Evolutionary conservation across 2,113 vertebrate genomes (phyloP).

Genomic region (Phylloscopus trochiloides): DNA sequence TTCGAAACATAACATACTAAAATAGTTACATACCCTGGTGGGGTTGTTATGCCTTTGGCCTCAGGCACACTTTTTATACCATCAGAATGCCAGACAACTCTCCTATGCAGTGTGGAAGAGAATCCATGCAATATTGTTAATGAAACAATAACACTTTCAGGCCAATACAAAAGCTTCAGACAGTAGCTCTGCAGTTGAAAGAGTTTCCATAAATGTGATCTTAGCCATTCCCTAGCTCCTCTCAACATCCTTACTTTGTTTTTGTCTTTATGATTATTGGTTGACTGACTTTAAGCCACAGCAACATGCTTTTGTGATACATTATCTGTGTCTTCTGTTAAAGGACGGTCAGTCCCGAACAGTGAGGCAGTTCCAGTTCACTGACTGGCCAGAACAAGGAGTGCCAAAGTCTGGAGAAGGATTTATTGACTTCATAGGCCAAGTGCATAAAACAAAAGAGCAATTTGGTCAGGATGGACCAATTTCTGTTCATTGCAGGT

Average conservation of each 20-base stretch:
- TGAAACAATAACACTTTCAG: neutral
- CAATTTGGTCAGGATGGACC: constrained; percentile 99
- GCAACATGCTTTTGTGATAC: neutral
- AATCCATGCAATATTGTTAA: neutral
- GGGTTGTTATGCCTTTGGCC: neutral
- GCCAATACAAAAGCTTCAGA: neutral
- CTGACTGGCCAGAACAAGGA: constrained; percentile 99
- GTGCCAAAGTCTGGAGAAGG: constrained; percentile 99
- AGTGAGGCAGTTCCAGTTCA: constrained; percentile 98
- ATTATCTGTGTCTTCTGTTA: constrained; percentile 23
- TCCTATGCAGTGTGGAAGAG: neutral
- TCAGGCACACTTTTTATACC: neutral
- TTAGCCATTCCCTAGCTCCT: neutral
- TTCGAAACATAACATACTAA: neutral
- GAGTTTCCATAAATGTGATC: neutral
- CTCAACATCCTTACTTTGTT: neutral
- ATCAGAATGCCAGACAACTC: neutral
- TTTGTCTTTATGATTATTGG: neutral
- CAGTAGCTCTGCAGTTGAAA: neutral
- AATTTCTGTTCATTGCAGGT: constrained; percentile 99
- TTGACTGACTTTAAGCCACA: neutral
- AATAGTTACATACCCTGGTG: neutral
- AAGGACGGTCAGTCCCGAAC: constrained; percentile 98
- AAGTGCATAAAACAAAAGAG: constrained; percentile 99
- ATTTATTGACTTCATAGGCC: constrained; percentile 99